These are phyloP conservation scores for Epizoanthus illoricatus DNA, from an alignment of 92 coral and sea anemone species.

Conservation along the genomic window DNA sequence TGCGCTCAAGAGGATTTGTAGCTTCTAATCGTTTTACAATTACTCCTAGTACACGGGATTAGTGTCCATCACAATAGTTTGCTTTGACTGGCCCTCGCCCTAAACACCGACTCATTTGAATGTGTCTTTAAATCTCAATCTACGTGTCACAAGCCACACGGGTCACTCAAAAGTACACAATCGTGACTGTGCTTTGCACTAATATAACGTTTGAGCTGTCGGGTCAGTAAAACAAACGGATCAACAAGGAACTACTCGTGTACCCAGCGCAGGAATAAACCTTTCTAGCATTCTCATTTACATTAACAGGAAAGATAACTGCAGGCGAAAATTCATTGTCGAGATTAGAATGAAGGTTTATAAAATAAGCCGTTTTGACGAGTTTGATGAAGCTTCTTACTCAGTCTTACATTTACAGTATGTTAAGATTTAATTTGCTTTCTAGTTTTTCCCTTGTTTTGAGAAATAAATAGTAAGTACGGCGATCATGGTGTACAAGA, in stretches of 20 bases:
- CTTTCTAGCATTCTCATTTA: slow-evolving; percentile 26
- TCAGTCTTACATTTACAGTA: neutral
- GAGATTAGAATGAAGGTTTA: neutral
- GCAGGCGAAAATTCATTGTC: slow-evolving; percentile 3
- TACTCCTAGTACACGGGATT: slow-evolving; percentile 11
- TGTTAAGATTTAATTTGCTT: neutral
- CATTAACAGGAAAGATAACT: slow-evolving; percentile 27
- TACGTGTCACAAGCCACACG: neutral
- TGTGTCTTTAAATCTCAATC: neutral
- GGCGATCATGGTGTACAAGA: neutral
- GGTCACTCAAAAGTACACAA: neutral
- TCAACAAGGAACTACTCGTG: neutral
- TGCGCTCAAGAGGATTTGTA: slow-evolving; percentile 8
- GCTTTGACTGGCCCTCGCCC: neutral
- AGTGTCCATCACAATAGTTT: neutral
- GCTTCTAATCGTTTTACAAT: slow-evolving; percentile 4
- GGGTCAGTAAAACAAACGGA: neutral
- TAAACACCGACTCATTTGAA: neutral
- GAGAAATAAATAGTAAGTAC: neutral
- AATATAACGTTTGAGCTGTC: no score
- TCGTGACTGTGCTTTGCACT: neutral
- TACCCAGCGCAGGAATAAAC: neutral
- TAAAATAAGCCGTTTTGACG: slow-evolving; percentile 5
- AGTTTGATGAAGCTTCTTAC: neutral
- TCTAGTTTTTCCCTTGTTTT: neutral